Conservation (phyloP, 1,140 invertebrate genomes). For the Heliothis virescens region DNA sequence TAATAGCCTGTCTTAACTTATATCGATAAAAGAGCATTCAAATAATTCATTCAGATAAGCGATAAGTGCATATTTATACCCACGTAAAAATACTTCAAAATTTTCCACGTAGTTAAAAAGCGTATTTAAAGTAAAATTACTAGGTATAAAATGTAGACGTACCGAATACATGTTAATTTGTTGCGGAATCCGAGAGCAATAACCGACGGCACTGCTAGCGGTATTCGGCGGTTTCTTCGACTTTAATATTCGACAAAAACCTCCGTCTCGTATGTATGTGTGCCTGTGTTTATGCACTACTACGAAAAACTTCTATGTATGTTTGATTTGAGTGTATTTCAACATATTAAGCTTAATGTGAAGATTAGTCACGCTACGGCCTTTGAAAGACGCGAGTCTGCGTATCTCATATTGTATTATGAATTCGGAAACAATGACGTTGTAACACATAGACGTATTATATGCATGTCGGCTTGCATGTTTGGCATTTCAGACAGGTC, state of each 20-base stretch:
- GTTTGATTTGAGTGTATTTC: conserved; percentile 69
- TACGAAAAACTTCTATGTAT: conserved; percentile 63
- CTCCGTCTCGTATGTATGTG: conserved; percentile 63
- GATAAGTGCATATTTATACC: conserved; percentile 24
- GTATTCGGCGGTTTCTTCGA: conserved; percentile 83
- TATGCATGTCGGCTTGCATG: not conserved
- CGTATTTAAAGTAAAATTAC: conserved; percentile 76
- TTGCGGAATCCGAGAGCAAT: conserved; percentile 86
- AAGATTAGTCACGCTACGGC: conserved; percentile 73
- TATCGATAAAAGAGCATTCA: conserved; percentile 33
- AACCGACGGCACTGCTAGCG: conserved; percentile 82
- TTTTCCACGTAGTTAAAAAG: conserved; percentile 56
- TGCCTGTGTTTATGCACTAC: conserved; percentile 61
- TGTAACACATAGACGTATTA: not conserved
- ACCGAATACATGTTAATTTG: conserved; percentile 86
- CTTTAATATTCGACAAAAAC: conserved; percentile 84
- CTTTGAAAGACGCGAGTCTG: conserved; percentile 56
- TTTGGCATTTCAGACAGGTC: too few relatives aligned
- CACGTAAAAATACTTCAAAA: conserved; percentile 18
- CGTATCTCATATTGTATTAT: conserved; percentile 30
- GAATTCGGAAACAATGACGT: conserved; percentile 26
- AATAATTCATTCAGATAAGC: conserved; percentile 17
- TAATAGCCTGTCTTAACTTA: conserved; percentile 38
- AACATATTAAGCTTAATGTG: conserved; percentile 76
- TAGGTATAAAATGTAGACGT: conserved; percentile 83